A percentile compares a stretch with the other conserved stretches of the same genome.
Evolutionary conservation across 1,140 invertebrate genomes (phyloP).

Genomic region (Drosophila setifemur): DNA sequence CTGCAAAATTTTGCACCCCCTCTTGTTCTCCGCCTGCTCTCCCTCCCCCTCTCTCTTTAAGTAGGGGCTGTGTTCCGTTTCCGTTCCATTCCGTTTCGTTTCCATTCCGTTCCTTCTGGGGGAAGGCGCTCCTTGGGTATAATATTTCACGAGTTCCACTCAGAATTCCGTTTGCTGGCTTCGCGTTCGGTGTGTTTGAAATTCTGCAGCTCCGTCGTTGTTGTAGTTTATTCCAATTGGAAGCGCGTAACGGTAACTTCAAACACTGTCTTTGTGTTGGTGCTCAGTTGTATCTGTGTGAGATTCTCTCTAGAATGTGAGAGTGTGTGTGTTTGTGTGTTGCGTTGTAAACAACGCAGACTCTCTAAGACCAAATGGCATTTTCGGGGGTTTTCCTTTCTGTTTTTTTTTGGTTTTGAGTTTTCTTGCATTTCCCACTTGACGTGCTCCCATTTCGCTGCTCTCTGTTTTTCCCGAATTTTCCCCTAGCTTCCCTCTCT

Average conservation of each 20-base stretch:
- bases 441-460: slow-evolving; percentile 72
- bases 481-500: slow-evolving; percentile 5
- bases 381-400: background rate
- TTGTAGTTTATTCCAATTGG: slow-evolving; percentile 47
- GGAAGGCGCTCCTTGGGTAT: slow-evolving; percentile 44
- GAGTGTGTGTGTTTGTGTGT: slow-evolving; percentile 3
- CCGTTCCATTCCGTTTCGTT: slow-evolving; percentile 40
- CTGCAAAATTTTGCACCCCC: slow-evolving; percentile 7
- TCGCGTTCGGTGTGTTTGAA: slow-evolving; percentile 64
- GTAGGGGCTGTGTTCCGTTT: slow-evolving; percentile 37
- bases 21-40: background rate
- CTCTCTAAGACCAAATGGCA: slow-evolving; percentile 41
- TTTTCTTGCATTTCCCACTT: slow-evolving; percentile 67
- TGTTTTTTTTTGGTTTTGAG: slow-evolving; percentile 2
- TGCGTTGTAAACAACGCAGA: slow-evolving; percentile 56
- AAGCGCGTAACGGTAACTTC: slow-evolving; percentile 35
- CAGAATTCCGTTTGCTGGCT: slow-evolving; percentile 68
- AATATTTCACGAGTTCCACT: slow-evolving; percentile 45
- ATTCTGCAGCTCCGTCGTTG: slow-evolving; percentile 12
- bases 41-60: background rate
- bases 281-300: background rate
- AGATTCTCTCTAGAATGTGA: background rate
- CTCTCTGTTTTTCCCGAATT: slow-evolving; percentile 35
- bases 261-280: background rate
- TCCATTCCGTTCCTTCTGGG: slow-evolving; percentile 42